phyloP scores from a whole-genome alignment of 2,797 vertebrate genomes.

The Anisognathus igniventris region DNA sequence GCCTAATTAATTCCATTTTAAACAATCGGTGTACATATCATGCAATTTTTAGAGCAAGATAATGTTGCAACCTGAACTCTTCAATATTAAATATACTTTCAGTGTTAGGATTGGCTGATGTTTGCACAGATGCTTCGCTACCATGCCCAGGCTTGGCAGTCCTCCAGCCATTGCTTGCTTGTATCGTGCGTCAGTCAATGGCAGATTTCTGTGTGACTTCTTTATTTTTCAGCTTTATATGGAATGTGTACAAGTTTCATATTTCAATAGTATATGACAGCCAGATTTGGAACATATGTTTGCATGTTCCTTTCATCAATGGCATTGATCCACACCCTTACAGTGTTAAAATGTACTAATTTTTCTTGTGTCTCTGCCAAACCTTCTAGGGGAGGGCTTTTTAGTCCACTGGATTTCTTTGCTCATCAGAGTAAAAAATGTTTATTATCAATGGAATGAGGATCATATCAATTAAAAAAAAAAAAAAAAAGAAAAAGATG shows the following conservation, averaged over 20 bases:
- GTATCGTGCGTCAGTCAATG: neutral
- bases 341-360: neutral
- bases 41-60: neutral
- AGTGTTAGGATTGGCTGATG: neutral
- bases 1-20: neutral
- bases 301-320: neutral
- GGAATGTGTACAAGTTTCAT: neutral
- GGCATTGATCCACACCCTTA: neutral
- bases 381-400: neutral
- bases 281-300: neutral
- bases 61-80: neutral
- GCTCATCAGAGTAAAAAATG: neutral
- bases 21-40: neutral
- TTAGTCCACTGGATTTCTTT: neutral
- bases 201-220: neutral
- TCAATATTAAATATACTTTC: neutral
- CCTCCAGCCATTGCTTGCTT: neutral
- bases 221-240: neutral
- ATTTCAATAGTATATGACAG: neutral
- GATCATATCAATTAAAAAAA: neutral
- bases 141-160: neutral
- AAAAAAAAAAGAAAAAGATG: neutral
- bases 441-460: neutral
- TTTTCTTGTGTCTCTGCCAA: neutral
- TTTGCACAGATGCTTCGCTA: neutral